Base-by-base conservation (phyloP, 2,888 invertebrate species). In the Steinernema scapterisci region DNA sequence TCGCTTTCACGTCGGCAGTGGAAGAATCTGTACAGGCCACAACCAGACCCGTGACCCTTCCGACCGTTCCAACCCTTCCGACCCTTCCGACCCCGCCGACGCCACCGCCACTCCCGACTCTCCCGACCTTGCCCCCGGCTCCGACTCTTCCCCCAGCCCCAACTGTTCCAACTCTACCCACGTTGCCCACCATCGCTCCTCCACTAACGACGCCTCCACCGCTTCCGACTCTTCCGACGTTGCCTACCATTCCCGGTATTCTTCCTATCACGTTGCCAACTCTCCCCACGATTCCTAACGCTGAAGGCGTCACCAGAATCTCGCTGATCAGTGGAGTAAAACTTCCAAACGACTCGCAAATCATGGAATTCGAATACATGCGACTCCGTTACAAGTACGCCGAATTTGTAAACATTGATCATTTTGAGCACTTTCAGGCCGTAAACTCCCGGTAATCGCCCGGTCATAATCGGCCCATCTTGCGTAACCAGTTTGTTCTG, bases 291-390 rank as follows among this genome's bases (percentile, higher is more conserved):
- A 19, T 52, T 23, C 21, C 21, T 9, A 11, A 11, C 21, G 23
- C 23, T 23, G 23, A 52, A 52, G 21, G 52, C 21, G 11, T 52
- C 23, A 19, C 38, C 5, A 3, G 38, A 38, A 38, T 38, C 38
- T 38, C 38, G 38, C 3, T 38, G 38, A 38, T 38, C 38, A 38
- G 11, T 23, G 11, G 19, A 23, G 11, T 23, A 1, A 52, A 21
- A 52, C 11, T 23, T 52, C 11, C 21, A 11, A 52, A 52, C 23
- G 52, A 21, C 23, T 38, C 38, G 38, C 52, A 52, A 23, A 9
- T 52, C 19, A 23, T 23, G 52, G 52, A 52, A 23, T 52, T 52
- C 23, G 52, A 52, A 52, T 52, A 52, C 52, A 52, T 52, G 11
- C 52, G 23, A n/a, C 19, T 52, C 21, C 52, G 52, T 23, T 52